These are phyloP conservation scores for Sitodiplosis mosellana DNA, from an alignment of 1,140 invertebrate genomes.

Conservation along the genomic window DNA sequence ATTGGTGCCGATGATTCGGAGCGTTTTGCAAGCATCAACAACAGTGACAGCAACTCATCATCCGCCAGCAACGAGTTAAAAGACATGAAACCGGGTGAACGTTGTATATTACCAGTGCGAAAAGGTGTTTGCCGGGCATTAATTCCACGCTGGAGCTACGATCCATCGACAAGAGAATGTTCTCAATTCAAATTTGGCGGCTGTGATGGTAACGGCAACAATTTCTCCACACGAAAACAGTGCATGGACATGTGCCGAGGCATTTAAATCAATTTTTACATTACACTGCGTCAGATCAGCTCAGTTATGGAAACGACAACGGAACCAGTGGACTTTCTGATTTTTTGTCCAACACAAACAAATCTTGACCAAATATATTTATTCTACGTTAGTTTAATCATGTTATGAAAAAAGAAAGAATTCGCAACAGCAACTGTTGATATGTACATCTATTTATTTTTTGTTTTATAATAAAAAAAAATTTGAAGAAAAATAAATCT, in stretches of 20 bases:
- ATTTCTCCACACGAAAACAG: constrained; percentile 33
- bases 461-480: no score
- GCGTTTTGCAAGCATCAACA: not conserved
- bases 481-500: no score
- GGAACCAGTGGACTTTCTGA: no score
- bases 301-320: no score
- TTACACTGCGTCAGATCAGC: no score
- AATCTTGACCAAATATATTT: no score
- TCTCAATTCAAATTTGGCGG: constrained; percentile 43
- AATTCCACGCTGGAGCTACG: constrained; percentile 31
- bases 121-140: constrained; percentile 36
- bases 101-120: constrained; percentile 20
- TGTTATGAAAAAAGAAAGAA: no score
- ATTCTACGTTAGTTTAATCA: no score
- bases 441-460: no score
- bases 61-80: not conserved
- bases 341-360: no score
- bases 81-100: not conserved
- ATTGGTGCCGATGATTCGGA: not conserved
- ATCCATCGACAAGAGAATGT: constrained; percentile 32
- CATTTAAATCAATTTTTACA: constrained; percentile 10
- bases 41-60: not conserved
- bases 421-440: no score
- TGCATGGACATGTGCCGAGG: constrained; percentile 32
- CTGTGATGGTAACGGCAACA: constrained; percentile 47